Percentiles rank a stretch among this genome's conserved stretches.
Evolutionary conservation across 1,140 invertebrate species (phyloP).

Genomic region (Oncopodura yosiiana): DNA sequence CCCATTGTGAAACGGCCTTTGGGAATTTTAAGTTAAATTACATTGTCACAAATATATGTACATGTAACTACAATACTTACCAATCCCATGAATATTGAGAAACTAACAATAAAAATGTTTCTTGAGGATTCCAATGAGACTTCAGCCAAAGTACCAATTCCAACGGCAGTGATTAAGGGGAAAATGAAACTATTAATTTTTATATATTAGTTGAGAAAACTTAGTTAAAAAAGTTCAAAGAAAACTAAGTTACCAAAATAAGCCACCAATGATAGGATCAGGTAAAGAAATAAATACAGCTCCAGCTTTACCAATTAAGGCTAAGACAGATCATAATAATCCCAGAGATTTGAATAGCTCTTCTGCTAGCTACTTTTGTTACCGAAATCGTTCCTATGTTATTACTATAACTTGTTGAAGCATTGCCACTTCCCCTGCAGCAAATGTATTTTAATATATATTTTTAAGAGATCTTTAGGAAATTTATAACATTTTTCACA

Average conservation of each 20-base stretch:
- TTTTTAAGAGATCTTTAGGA: conserved; percentile 38
- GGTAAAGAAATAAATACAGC: conserved; percentile 79
- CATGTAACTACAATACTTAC: too few relatives aligned
- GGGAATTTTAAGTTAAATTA: too few relatives aligned
- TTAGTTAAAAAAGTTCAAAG: too few relatives aligned
- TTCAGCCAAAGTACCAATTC: conserved; percentile 55
- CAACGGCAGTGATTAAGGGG: conserved; percentile 52
- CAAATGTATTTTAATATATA: conserved; percentile 38
- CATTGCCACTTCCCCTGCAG: conserved; percentile 36
- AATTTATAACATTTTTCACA: conserved; percentile 57
- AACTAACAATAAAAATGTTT: conserved; percentile 76
- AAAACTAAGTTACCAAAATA: too few relatives aligned
- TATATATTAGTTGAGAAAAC: too few relatives aligned
- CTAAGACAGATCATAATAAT: conserved; percentile 67
- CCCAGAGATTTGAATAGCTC: conserved; percentile 68
- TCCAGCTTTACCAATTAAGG: conserved; percentile 67
- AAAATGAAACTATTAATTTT: conserved; percentile 18
- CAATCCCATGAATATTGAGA: conserved; percentile 73
- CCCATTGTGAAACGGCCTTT: conserved; percentile 41
- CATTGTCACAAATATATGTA: too few relatives aligned
- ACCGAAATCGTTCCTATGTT: conserved; percentile 66
- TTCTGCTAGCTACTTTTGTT: conserved; percentile 14
- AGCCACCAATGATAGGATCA: conserved; percentile 46
- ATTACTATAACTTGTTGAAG: conserved; percentile 70
- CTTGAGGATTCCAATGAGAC: conserved; percentile 67